These are phyloP conservation scores for Miniopterus natalensis DNA, from an alignment of 2,113 vertebrate genomes.

Conservation along the genomic window DNA sequence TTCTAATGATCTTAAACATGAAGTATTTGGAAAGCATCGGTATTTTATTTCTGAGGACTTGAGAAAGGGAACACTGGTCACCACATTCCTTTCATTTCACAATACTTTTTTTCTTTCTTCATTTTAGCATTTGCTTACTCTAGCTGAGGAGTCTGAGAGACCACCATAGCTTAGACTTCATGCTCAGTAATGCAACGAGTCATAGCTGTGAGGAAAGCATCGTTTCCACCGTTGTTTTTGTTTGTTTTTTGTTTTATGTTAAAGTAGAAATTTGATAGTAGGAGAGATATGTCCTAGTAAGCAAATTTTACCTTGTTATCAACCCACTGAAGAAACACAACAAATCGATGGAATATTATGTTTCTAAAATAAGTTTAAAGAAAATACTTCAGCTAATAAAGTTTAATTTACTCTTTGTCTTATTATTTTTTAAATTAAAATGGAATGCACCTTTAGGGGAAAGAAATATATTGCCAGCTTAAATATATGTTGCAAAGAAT, in stretches of 20 bases:
- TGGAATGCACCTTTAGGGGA: not conserved
- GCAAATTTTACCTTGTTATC: not conserved
- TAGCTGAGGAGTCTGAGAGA: not conserved
- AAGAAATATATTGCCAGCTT: not conserved
- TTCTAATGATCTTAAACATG: not conserved
- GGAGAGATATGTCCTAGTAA: not conserved
- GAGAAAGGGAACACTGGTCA: not conserved
- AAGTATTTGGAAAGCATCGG: not conserved
- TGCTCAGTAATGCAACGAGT: not conserved
- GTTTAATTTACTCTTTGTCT: not conserved
- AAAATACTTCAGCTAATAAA: not conserved
- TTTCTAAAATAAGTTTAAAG: not conserved
- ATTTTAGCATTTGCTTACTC: not conserved
- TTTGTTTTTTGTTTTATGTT: not conserved
- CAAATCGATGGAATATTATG: not conserved
- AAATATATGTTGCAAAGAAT: not conserved
- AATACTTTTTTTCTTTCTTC: not conserved
- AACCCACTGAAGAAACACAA: not conserved
- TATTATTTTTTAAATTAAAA: not conserved
- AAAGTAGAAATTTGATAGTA: not conserved
- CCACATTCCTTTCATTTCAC: not conserved
- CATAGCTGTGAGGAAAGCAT: not conserved
- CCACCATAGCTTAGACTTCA: not conserved
- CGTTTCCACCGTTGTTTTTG: not conserved
- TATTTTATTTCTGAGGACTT: conserved; percentile 1